Conservation (phyloP, 2,113 vertebrate genomes). For the Oreochromis aureus region DNA sequence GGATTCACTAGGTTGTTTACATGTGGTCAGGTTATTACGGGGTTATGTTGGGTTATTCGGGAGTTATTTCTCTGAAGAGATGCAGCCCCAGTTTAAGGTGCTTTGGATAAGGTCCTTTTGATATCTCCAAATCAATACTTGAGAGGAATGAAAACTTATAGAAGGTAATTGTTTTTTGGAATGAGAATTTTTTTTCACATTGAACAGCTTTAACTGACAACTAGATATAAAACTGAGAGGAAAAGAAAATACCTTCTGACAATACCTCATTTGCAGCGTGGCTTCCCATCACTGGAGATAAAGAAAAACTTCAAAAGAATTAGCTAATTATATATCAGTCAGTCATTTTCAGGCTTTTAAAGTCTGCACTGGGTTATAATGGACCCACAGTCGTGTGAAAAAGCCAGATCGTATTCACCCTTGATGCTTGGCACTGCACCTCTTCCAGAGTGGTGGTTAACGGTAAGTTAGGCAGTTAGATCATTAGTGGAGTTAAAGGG, state of each 20-base stretch:
- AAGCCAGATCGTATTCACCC: slow-evolving; percentile 33
- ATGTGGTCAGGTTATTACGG: slow-evolving; percentile 72
- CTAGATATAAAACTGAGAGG: neutral
- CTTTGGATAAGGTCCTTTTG: slow-evolving; percentile 24
- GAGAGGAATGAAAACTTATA: neutral
- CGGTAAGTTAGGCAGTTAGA: slow-evolving; percentile 74
- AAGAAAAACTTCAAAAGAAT: neutral
- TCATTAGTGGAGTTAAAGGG: slow-evolving; percentile 82
- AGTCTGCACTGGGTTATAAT: neutral
- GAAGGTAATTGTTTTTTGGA: neutral
- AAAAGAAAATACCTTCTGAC: neutral
- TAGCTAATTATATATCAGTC: neutral
- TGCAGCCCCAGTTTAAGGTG: slow-evolving; percentile 68
- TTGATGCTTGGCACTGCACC: slow-evolving; percentile 74
- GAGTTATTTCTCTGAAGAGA: slow-evolving; percentile 74
- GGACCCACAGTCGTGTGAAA: neutral
- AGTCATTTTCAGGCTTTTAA: neutral
- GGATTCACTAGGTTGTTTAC: slow-evolving; percentile 49
- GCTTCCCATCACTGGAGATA: neutral
- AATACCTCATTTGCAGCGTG: neutral
- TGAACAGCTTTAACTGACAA: neutral
- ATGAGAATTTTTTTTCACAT: neutral
- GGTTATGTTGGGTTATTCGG: slow-evolving; percentile 83
- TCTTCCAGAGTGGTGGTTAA: slow-evolving; percentile 77
- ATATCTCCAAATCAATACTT: neutral